Evolutionary conservation across 1,140 invertebrate genomes (phyloP).

Genomic region (Calephelis virginiensis): DNA sequence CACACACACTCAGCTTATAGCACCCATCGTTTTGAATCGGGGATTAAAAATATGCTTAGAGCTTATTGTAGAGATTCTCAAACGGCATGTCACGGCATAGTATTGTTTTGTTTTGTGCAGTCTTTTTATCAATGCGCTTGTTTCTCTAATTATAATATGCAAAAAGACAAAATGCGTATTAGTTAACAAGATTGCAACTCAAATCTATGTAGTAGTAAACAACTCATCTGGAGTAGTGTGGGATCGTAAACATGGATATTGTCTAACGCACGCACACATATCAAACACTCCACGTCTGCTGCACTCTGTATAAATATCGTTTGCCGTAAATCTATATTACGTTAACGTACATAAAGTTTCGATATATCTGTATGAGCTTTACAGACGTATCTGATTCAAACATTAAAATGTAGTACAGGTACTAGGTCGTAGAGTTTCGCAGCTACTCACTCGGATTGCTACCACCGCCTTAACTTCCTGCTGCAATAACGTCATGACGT

Average conservation of each 20-base stretch:
- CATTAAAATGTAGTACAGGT: background rate
- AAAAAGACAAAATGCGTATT: background rate
- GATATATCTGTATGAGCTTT: background rate
- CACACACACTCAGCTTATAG: too few relatives aligned
- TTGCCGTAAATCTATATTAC: conserved; percentile 24
- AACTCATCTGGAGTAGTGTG: conserved; percentile 17
- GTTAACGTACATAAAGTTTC: conserved; percentile 3
- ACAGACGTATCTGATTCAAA: conserved; percentile 1
- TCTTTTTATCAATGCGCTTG: too few relatives aligned
- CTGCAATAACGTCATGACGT: too few relatives aligned
- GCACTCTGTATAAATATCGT: conserved; percentile 20
- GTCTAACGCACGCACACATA: conserved; percentile 18
- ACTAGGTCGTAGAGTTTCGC: too few relatives aligned
- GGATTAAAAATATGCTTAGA: too few relatives aligned
- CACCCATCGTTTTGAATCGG: too few relatives aligned
- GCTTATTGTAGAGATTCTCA: too few relatives aligned
- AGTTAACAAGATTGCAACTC: background rate
- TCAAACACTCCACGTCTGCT: conserved; percentile 26
- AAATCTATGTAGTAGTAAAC: conserved; percentile 3
- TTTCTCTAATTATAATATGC: too few relatives aligned
- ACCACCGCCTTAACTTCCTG: too few relatives aligned
- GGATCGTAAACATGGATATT: conserved; percentile 4
- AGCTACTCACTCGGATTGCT: too few relatives aligned
- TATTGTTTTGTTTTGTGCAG: too few relatives aligned
- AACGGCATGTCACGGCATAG: too few relatives aligned